Evolutionary conservation across 1,140 invertebrate species (phyloP), one percentile per base, ranked within the genome.

Genomic region (Plutomurus gul): DNA sequence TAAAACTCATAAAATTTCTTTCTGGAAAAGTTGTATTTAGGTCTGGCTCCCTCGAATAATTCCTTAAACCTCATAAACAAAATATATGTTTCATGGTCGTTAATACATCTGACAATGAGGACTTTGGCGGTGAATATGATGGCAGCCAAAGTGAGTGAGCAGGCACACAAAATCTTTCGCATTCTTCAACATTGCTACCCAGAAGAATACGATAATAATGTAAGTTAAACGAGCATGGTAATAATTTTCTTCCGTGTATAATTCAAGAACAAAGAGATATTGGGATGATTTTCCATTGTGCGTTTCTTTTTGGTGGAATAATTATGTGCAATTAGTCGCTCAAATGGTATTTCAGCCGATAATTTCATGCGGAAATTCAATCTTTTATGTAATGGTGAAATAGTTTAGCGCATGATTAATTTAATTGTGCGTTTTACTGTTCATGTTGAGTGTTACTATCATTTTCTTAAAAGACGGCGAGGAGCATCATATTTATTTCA

Each of bases 51-150:
- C 13, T 49, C 37, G 20, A 46, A 39, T 18, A 56, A 74, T 20
- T n/a, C n/a, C 25, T 36, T 39, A 75, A 43, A 18, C 30, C 49
- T 51, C 11, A 70, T 76, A 25, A 43, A 49, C 77, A 82, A 47
- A 22, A 74, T 81, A 27, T 82, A 82, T 51, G 74, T 82, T 33
- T 33, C 46, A 3, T 82, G 82, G 82, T 81, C 79, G 1, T 71
- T 82, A 10, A n/a, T 82, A 8, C 82, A 80, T 37, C 51, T 82
- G n/a, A 75, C 51, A 18, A 51, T 80, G 39, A 10, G 82, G 25
- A 80, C 79, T 11, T 27, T 81, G 8, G 46, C 73, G 13, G 76
- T 82, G n/a, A 81, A 79, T 60, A 18, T 78, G 7, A 79, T 81
- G n/a, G 82, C 82, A 22, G 73, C 82, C 4, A 72, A 73, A 40